These are phyloP conservation scores for Synanthedon vespiformis DNA, from an alignment of 2,888 invertebrate genomes.

Conservation along the genomic window DNA sequence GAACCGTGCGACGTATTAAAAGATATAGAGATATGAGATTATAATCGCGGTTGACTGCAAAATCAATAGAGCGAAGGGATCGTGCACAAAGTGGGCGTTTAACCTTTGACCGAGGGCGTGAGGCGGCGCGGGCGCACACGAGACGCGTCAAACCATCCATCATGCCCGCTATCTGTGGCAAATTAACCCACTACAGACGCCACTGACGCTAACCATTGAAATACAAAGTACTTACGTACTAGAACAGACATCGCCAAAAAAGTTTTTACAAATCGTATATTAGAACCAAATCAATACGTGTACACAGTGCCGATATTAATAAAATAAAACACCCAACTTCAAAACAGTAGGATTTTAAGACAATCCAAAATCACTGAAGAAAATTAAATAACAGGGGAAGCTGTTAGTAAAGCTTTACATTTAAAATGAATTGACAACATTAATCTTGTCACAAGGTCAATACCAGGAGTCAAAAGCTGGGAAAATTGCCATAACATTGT, in stretches of 20 bases:
- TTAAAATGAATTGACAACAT: too few relatives aligned
- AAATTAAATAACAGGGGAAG: too few relatives aligned
- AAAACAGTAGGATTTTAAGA: slow-evolving; percentile 8
- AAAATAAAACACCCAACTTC: slow-evolving; percentile 1
- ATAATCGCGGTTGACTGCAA: slow-evolving; percentile 50
- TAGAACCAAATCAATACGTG: too few relatives aligned
- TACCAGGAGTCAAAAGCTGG: too few relatives aligned
- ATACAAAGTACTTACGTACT: too few relatives aligned
- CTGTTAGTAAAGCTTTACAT: too few relatives aligned
- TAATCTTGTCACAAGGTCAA: too few relatives aligned
- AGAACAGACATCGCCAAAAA: too few relatives aligned
- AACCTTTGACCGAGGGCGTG: slow-evolving; percentile 55
- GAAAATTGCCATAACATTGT: too few relatives aligned
- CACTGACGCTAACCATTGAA: slow-evolving; percentile 20
- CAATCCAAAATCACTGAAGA: too few relatives aligned
- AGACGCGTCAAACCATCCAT: slow-evolving; percentile 56
- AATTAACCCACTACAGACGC: slow-evolving; percentile 56
- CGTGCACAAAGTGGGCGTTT: slow-evolving; percentile 65
- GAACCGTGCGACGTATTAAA: slow-evolving; percentile 17
- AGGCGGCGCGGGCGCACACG: slow-evolving; percentile 41
- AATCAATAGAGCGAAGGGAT: slow-evolving; percentile 60
- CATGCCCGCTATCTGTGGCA: slow-evolving; percentile 53
- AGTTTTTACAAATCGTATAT: too few relatives aligned
- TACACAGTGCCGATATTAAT: too few relatives aligned
- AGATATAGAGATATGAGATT: slow-evolving; percentile 34